Evolutionary conservation across 92 coral and sea anemone species (phyloP), one percentile per base, ranked within the genome.

Genomic region (Galaxea fascicularis): DNA sequence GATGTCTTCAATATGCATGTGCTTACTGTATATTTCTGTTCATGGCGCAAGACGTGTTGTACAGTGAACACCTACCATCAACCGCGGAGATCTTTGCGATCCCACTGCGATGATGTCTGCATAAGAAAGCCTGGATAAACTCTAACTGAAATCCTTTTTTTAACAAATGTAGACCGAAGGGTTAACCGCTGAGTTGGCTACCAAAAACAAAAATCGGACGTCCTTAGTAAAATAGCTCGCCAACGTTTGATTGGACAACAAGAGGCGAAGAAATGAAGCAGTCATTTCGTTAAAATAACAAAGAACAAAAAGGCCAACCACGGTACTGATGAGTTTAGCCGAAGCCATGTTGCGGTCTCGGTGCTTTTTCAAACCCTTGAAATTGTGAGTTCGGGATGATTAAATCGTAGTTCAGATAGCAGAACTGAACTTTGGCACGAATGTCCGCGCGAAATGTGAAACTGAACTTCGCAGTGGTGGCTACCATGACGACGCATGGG

Each of bases 401-500:
- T 78, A 13, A 78, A 78, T 1, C 26, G 72, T 27, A 78, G 26
- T 60, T 78, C 73, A 3, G 83, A 46, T 64, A 60, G 20, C 4
- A 78, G 0, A 1, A 49, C 15, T 28, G 44, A 26, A 15, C 46
- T 64, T 41, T 60, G 35, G 58, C 73, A 73, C 25, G 83, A 17
- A 21, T 64, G 73, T 21, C 63, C 2, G 17, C 73, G 73, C 16
- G 83, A 78, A 63, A 63, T 78, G 47, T 20, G 49, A 0, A 46
- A 78, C 44, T n/a, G n/a, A 76, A 13, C 0, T 67, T 66, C 24
- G 26, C 44, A 30, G 69, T 76, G 3, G 80, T 30, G 5, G 16
- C 13, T 3, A 76, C 80, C 80, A 76, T 56, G 52, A 78, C 47
- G 4, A 78, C 58, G 25, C 83, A 62, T 18, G 73, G 83, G 4